Conservation (phyloP, 2,113 vertebrate species). For the Apistogramma diplotaenia region DNA sequence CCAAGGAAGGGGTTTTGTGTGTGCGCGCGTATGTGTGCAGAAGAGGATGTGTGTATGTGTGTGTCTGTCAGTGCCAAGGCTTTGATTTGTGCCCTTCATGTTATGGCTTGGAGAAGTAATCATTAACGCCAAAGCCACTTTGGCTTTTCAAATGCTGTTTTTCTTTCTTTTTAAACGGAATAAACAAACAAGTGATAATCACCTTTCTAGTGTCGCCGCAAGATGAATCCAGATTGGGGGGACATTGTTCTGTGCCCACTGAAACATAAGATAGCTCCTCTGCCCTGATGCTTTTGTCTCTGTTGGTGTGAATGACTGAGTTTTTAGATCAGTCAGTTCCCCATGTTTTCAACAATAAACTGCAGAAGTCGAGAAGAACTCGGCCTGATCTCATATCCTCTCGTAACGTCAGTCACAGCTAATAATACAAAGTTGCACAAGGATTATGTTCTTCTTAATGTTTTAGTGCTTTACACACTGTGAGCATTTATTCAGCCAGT, state of each 20-base stretch:
- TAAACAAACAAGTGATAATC: constrained; percentile 83
- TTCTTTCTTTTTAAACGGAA: constrained; percentile 77
- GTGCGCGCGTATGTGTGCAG: constrained; percentile 46
- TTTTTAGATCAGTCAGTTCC: constrained; percentile 62
- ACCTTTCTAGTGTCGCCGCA: constrained; percentile 73
- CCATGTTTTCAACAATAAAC: constrained; percentile 43
- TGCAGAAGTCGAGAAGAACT: constrained; percentile 45
- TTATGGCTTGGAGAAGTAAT: constrained; percentile 82
- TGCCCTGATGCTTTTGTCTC: constrained; percentile 51
- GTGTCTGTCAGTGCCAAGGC: constrained; percentile 80
- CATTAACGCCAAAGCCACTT: constrained; percentile 81
- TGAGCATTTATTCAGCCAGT: constrained; percentile 46
- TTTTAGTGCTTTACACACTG: constrained; percentile 45
- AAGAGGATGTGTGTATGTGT: constrained; percentile 53
- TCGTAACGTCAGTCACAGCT: constrained; percentile 24
- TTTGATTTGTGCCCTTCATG: constrained; percentile 85
- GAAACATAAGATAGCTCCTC: constrained; percentile 57
- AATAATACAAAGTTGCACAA: not conserved
- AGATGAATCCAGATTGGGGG: constrained; percentile 65
- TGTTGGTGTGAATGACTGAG: constrained; percentile 58
- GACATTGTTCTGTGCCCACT: constrained; percentile 66
- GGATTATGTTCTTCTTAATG: constrained; percentile 21
- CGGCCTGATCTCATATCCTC: constrained; percentile 25
- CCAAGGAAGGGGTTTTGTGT: constrained; percentile 81
- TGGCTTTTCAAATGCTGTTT: constrained; percentile 78